Conservation (phyloP, 1,140 invertebrate genomes). For the Delia radicum region DNA sequence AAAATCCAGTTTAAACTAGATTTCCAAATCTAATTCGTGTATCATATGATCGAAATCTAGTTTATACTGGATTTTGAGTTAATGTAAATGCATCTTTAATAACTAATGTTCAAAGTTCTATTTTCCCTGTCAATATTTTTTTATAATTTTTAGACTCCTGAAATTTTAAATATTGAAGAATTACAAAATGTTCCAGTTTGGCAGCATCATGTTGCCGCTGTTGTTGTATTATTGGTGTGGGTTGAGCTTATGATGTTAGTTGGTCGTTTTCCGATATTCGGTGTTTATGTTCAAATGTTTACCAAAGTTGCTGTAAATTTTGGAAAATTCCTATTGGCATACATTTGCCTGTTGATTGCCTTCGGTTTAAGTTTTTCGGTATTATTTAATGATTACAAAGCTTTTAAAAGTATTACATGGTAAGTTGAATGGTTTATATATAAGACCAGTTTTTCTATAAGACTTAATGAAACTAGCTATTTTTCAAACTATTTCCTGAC, state of each 20-base stretch:
- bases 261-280: conserved; percentile 80
- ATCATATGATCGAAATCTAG: no score
- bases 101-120: no score
- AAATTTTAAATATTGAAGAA: conserved; percentile 39
- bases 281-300: conserved; percentile 84
- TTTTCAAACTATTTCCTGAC: background rate
- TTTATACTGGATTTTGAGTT: no score
- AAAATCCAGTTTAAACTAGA: no score
- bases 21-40: no score
- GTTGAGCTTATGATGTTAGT: conserved; percentile 80
- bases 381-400: conserved; percentile 72
- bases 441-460: background rate
- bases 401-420: conserved; percentile 64
- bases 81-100: no score
- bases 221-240: conserved; percentile 77
- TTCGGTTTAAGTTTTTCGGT: conserved; percentile 78
- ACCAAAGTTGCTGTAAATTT: conserved; percentile 80
- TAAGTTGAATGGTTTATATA: conserved; percentile 7
- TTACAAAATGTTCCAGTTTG: conserved; percentile 58
- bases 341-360: conserved; percentile 75
- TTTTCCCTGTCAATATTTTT: background rate
- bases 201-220: conserved; percentile 78
- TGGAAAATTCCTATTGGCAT: conserved; percentile 78
- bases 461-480: background rate
- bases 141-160: conserved; percentile 37